Conservation (phyloP, 2,113 vertebrate genomes). For the Mesembrinibis cayennensis region DNA sequence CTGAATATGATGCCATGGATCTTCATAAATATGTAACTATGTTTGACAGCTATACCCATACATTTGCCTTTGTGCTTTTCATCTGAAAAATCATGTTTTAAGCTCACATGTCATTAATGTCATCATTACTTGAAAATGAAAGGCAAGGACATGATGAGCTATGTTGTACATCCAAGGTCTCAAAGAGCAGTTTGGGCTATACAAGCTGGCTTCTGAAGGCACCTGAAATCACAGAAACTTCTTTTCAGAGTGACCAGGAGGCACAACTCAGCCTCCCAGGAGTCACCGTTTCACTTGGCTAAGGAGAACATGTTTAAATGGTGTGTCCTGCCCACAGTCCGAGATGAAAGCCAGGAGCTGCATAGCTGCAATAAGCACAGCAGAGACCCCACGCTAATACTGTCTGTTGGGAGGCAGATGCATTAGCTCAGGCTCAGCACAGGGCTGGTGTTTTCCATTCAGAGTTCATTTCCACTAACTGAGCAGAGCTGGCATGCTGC, state of each 20-base stretch:
- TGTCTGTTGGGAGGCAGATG: not conserved
- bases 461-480: not conserved
- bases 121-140: not conserved
- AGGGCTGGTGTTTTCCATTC: not conserved
- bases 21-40: not conserved
- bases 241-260: not conserved
- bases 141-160: not conserved
- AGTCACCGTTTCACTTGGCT: not conserved
- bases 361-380: not conserved
- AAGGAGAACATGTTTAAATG: not conserved
- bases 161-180: not conserved
- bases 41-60: not conserved
- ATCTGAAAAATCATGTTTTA: not conserved
- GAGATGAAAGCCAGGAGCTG: not conserved
- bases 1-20: not conserved
- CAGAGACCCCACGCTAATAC: not conserved
- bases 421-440: not conserved
- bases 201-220: not conserved
- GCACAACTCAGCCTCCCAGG: not conserved
- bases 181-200: not conserved
- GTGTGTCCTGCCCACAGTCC: not conserved
- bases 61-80: not conserved
- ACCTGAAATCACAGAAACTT: not conserved
- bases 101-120: not conserved
- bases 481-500: not conserved